Conservation (phyloP, 2,888 invertebrate genomes). For the Apodemia duryi region DNA sequence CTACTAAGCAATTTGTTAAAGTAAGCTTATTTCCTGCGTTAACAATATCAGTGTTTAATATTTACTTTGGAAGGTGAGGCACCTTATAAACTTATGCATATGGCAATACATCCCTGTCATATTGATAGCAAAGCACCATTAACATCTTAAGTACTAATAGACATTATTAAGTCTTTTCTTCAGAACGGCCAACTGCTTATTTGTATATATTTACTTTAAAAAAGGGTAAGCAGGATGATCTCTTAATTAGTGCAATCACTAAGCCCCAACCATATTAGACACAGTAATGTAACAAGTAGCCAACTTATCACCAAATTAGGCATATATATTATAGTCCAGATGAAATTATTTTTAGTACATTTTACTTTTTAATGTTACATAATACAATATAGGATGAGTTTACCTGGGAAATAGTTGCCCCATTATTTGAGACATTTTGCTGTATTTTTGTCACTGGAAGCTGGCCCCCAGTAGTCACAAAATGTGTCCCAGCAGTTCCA, state of each 20-base stretch:
- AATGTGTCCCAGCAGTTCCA: conserved; percentile 75
- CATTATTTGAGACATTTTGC: conserved; percentile 81
- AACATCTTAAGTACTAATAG: no score
- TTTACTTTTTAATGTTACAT: neutral
- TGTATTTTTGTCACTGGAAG: conserved; percentile 84
- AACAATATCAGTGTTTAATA: no score
- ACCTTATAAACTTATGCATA: no score
- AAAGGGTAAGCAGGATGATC: no score
- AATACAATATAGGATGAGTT: neutral
- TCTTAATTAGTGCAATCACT: neutral
- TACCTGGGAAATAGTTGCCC: conserved; percentile 76
- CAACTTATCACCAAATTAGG: neutral
- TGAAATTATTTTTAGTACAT: neutral
- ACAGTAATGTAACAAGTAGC: neutral
- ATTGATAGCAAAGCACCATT: no score
- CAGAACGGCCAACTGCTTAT: no score
- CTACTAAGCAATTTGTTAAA: no score
- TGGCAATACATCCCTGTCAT: no score
- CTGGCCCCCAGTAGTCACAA: conserved; percentile 68
- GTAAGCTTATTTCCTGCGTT: no score
- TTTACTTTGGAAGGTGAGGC: no score
- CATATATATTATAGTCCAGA: neutral
- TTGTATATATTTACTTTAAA: no score
- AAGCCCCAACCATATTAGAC: neutral
- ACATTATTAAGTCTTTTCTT: no score